A percentile compares a stretch with the other conserved stretches of the same genome.
Evolutionary conservation across 2,797 vertebrate species (phyloP).

Genomic region (Antennarius maculatus): DNA sequence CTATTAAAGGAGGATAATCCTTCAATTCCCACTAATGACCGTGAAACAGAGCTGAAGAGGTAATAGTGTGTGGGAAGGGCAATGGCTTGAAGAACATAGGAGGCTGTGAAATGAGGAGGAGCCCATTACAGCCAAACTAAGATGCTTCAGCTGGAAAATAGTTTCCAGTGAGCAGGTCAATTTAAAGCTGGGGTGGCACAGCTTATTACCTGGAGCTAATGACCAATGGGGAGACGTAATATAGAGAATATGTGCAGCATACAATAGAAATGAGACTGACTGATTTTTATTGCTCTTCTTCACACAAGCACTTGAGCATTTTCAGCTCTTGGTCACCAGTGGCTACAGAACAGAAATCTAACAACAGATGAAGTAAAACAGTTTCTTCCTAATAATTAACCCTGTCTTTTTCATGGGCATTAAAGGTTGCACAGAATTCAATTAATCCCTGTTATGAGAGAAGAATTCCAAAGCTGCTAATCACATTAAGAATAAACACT

Average conservation of each 20-base stretch:
- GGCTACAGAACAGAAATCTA: neutral
- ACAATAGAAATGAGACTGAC: slow-evolving; percentile 33
- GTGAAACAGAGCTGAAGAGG: slow-evolving; percentile 75
- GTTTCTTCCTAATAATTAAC: neutral
- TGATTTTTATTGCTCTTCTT: slow-evolving; percentile 23
- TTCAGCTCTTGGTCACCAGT: neutral
- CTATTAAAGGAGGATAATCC: slow-evolving; percentile 57
- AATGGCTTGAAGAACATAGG: slow-evolving; percentile 68
- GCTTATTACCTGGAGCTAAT: slow-evolving; percentile 74
- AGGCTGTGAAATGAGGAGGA: slow-evolving; percentile 74
- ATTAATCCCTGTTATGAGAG: no score
- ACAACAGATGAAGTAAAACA: neutral
- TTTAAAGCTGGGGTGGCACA: slow-evolving; percentile 60
- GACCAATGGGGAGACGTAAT: slow-evolving; percentile 45
- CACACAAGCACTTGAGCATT: neutral
- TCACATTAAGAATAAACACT: no score
- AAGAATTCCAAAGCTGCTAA: no score
- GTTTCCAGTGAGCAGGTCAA: slow-evolving; percentile 50
- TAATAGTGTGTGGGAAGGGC: slow-evolving; percentile 77
- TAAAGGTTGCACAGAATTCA: no score
- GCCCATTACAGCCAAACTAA: slow-evolving; percentile 69
- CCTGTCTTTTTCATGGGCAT: no score
- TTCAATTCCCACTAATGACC: slow-evolving; percentile 72
- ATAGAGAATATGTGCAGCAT: slow-evolving; percentile 38
- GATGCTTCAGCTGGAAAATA: slow-evolving; percentile 76